A percentile compares a stretch with the other conserved stretches of the same genome.
These are phyloP conservation scores for Baronia brevicornis DNA, from an alignment of 2,888 invertebrate genomes.

Conservation along the genomic window DNA sequence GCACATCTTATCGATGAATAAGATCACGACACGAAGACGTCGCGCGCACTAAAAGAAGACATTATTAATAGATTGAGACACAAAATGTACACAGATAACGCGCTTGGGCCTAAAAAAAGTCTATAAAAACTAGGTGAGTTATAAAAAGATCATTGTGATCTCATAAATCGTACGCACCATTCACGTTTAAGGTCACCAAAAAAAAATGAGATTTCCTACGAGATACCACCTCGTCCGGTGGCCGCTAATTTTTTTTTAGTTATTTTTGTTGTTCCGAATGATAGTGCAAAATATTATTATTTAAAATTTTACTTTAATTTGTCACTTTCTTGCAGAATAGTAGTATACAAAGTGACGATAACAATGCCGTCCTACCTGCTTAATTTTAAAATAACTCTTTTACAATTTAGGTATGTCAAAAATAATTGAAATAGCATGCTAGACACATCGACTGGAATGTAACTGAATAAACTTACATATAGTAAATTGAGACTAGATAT, in stretches of 20 bases:
- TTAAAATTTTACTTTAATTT: too few species aligned
- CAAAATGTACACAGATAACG: conserved; percentile 64
- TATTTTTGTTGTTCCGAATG: conserved; percentile 21
- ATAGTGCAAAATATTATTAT: conserved; percentile 26
- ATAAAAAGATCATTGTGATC: conserved; percentile 69
- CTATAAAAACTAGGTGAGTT: conserved; percentile 43
- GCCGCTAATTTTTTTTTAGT: conserved; percentile 39
- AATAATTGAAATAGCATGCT: too few species aligned
- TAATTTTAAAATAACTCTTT: too few species aligned
- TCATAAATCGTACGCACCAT: conserved; percentile 72
- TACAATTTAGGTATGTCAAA: too few species aligned
- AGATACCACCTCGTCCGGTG: conserved; percentile 66
- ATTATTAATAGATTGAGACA: conserved; percentile 74
- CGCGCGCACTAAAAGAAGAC: conserved; percentile 60
- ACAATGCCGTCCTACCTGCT: too few species aligned
- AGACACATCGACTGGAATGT: too few species aligned
- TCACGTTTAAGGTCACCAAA: conserved; percentile 60
- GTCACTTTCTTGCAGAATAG: too few species aligned
- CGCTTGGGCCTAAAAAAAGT: conserved; percentile 35
- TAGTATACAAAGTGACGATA: too few species aligned
- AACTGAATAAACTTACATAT: too few species aligned
- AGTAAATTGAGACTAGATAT: too few species aligned
- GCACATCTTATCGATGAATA: conserved; percentile 47
- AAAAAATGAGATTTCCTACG: conserved; percentile 67
- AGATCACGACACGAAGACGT: conserved; percentile 48